phyloP scores from a whole-genome alignment of 2,888 invertebrate genomes.

The Aelia acuminata region DNA sequence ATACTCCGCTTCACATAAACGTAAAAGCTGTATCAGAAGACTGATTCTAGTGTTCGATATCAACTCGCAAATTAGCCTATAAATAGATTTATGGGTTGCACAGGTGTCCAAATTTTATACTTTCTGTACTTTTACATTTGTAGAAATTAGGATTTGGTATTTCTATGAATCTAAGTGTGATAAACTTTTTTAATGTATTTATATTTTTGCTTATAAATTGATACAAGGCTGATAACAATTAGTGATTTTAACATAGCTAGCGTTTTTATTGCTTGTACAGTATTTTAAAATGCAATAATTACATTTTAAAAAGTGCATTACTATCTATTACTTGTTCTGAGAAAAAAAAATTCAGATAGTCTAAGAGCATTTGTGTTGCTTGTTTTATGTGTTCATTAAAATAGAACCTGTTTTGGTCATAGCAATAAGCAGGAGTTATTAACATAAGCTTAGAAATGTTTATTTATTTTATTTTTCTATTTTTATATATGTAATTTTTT shows the following conservation, averaged over 20 bases:
- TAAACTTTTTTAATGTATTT: slow-evolving; percentile 24
- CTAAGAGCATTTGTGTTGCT: background rate
- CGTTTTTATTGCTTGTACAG: background rate
- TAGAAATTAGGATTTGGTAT: background rate
- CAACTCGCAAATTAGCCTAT: background rate
- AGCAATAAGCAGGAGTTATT: background rate
- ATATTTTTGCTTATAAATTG: slow-evolving; percentile 5
- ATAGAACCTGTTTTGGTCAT: background rate
- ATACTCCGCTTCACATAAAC: slow-evolving; percentile 65
- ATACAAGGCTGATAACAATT: slow-evolving; percentile 25
- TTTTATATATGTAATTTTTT: background rate
- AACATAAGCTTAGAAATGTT: background rate
- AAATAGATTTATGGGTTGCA: background rate
- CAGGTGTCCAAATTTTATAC: background rate
- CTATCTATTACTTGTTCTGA: background rate
- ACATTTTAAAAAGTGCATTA: background rate
- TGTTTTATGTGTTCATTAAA: background rate
- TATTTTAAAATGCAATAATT: background rate
- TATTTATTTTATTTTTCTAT: background rate
- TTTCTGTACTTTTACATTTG: background rate
- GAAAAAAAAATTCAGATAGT: background rate
- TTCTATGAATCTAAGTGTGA: slow-evolving; percentile 30
- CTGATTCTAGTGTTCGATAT: slow-evolving; percentile 22
- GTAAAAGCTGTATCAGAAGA: slow-evolving; percentile 65
- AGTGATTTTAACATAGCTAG: slow-evolving; percentile 17